Percentiles rank a stretch among this genome's conserved stretches.
Evolutionary conservation across 2,113 vertebrate species (phyloP).

Genomic region (Maccullochella peelii): DNA sequence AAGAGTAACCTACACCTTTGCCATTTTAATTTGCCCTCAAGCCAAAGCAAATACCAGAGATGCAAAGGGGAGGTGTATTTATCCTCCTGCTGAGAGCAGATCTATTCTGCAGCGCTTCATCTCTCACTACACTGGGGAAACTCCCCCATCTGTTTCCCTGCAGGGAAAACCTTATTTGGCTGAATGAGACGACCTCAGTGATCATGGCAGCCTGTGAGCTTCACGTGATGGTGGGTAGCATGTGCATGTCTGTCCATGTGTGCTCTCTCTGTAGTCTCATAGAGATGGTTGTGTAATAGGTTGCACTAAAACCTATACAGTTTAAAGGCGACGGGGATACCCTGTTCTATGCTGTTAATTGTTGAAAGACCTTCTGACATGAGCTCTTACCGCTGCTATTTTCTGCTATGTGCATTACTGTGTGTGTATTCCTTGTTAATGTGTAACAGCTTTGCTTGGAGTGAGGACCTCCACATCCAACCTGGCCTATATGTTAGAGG

Average conservation of each 20-base stretch:
- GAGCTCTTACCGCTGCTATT: neutral
- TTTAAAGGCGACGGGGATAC: neutral
- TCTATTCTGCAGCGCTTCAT: conserved; percentile 27
- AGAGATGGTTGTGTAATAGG: conserved; percentile 23
- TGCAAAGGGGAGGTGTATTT: conserved; percentile 39
- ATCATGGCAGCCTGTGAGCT: conserved; percentile 22
- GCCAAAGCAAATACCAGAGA: conserved; percentile 8
- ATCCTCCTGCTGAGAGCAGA: conserved; percentile 42
- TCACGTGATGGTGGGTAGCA: conserved; percentile 23
- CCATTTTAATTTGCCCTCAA: neutral
- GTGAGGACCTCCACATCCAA: too few relatives aligned
- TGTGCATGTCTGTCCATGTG: conserved; percentile 10
- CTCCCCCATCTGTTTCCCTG: conserved; percentile 51
- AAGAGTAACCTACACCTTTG: neutral
- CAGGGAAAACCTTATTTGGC: conserved; percentile 37
- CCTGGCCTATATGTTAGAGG: too few relatives aligned
- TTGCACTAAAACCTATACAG: neutral
- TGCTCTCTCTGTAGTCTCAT: neutral
- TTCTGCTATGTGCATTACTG: neutral
- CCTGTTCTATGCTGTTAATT: neutral
- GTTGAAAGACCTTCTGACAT: conserved; percentile 4
- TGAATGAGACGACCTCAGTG: conserved; percentile 16
- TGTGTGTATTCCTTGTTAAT: neutral
- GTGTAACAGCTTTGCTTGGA: neutral
- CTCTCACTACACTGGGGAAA: conserved; percentile 39